Evolutionary conservation across 2,888 invertebrate genomes (phyloP), one percentile per base, ranked within the genome.

Genomic region (Chrysomela aeneicollis): DNA sequence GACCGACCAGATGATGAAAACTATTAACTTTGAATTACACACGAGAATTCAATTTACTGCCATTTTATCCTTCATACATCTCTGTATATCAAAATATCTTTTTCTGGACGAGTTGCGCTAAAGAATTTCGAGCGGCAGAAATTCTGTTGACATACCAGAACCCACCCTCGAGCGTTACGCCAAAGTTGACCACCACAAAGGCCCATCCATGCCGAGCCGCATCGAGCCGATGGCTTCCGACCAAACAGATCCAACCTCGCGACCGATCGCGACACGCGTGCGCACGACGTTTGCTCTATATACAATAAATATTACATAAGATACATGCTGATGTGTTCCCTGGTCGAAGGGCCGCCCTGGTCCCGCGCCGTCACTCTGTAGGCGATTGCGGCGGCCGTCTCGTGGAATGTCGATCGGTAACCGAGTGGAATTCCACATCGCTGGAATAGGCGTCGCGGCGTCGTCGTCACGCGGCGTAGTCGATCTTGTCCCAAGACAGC

Each of bases 401-500:
- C 64, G 78, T 82, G 82, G 82, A 82, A 82, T 82, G 81, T 81
- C 80, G 76, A 77, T 78, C 69, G 73, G 69, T 75, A 74, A 78
- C 78, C 77, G 75, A 79, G 76, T 76, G 78, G 78, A 79, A 79
- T 78, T 76, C 75, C 81, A 81, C 81, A 79, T 81, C 81, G 79
- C 79, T 81, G 81, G 81, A 81, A 81, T 81, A 79, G 74, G 74
- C 74, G 72, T 73, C 69, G 73, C 69, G 51, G 15, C 52, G 19
- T 21, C 46, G 52, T 37, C 71, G 82, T 83, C 85, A 88, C 80
- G 90, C 88, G 79, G 90, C 90, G 81, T 87, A 91, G 82, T 92
- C 92, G 73, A 90, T 87, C 79, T 88, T 89, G 80, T 92, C 92
- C 93, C 93, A 93, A 15, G 89, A 87, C 75, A 90, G 86, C 72